These are phyloP conservation scores for Trididemnum clinides DNA, from an alignment of 23 tunicate species.

Conservation along the genomic window DNA sequence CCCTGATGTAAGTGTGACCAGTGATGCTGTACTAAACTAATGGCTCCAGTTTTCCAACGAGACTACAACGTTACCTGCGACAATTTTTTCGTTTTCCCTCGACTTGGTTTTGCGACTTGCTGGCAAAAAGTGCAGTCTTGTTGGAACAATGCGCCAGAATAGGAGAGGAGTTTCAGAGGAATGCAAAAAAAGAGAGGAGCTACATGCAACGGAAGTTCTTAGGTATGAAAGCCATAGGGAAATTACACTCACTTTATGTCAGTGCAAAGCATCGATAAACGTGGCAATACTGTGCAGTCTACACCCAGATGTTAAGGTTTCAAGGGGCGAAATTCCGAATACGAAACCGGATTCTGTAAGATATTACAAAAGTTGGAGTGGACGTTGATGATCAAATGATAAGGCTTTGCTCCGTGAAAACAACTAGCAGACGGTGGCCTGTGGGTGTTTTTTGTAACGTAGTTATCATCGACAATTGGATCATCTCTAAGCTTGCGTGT, in stretches of 20 bases:
- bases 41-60: conserved; percentile 13
- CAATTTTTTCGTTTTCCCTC: conserved; percentile 10
- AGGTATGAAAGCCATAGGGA: conserved; percentile 10
- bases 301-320: background rate
- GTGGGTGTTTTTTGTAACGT: conserved; percentile 19
- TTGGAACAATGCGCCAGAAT: conserved; percentile 30
- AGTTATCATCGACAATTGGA: conserved; percentile 4
- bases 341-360: too few species aligned
- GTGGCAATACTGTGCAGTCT: conserved; percentile 25
- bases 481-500: background rate
- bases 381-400: background rate
- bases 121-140: conserved; percentile 19
- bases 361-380: conserved; percentile 19
- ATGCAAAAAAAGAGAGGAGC: conserved; percentile 8
- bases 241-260: conserved; percentile 30
- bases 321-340: background rate
- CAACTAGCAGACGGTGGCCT: conserved; percentile 34
- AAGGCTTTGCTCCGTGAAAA: conserved; percentile 12
- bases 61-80: conserved; percentile 14
- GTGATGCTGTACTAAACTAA: conserved; percentile 5
- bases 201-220: conserved; percentile 23
- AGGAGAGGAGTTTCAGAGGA: conserved; percentile 21
- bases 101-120: conserved; percentile 10
- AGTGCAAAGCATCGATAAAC: conserved; percentile 25
- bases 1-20: background rate